Percentiles rank a stretch among this genome's conserved stretches.
Evolutionary conservation across 2,113 vertebrate genomes (phyloP).

Genomic region (Dicentrarchus labrax): DNA sequence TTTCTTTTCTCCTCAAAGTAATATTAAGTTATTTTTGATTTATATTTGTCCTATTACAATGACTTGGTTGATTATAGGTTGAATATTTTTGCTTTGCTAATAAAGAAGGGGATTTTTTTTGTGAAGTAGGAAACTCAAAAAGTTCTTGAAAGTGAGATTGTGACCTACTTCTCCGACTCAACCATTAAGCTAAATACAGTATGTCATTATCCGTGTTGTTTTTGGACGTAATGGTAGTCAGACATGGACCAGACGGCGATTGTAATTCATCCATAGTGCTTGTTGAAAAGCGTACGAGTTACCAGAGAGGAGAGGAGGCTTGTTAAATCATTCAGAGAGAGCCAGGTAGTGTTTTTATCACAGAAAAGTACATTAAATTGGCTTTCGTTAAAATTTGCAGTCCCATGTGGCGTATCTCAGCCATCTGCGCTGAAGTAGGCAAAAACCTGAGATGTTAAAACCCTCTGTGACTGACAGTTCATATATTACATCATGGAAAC

Average conservation of each 20-base stretch:
- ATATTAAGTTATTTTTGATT: slow-evolving; percentile 31
- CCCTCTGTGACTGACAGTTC: slow-evolving; percentile 35
- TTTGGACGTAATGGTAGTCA: slow-evolving; percentile 49
- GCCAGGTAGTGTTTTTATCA: slow-evolving; percentile 52
- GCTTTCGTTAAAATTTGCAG: slow-evolving; percentile 27
- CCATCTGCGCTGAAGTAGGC: slow-evolving; percentile 56
- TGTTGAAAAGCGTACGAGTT: background rate
- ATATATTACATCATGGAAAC: slow-evolving; percentile 63
- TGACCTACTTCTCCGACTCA: slow-evolving; percentile 38
- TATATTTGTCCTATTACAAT: slow-evolving; percentile 31
- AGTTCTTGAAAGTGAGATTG: slow-evolving; percentile 31
- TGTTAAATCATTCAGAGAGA: slow-evolving; percentile 33
- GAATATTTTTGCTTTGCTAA: slow-evolving; percentile 38
- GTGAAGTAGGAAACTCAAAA: slow-evolving; percentile 20
- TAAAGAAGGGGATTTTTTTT: slow-evolving; percentile 40
- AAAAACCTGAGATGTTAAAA: slow-evolving; percentile 36
- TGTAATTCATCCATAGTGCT: slow-evolving; percentile 24
- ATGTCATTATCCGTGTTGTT: slow-evolving; percentile 44
- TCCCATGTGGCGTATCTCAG: slow-evolving; percentile 35
- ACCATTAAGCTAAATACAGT: slow-evolving; percentile 16
- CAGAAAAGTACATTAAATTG: slow-evolving; percentile 55
- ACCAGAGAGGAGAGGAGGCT: slow-evolving; percentile 14
- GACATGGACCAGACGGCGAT: slow-evolving; percentile 45
- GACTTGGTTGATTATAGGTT: slow-evolving; percentile 16
- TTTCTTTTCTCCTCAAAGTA: slow-evolving; percentile 28